Evolutionary conservation across 64 coral and sea anemone genomes (phyloP), one percentile per base, ranked within the genome.

Genomic region (Montipora efflorescens): DNA sequence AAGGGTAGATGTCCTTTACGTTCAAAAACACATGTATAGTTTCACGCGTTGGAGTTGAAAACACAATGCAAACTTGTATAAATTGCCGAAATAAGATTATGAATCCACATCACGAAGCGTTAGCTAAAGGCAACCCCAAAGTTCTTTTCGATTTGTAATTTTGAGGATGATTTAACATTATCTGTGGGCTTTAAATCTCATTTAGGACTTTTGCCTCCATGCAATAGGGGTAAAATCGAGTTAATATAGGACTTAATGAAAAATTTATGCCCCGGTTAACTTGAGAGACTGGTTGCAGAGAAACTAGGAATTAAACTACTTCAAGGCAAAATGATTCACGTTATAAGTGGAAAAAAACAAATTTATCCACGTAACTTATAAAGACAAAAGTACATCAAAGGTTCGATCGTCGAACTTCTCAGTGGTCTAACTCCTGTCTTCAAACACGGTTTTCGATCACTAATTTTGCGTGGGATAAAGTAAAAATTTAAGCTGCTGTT

Each of bases 191-290:
- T 86, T 86, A 52, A 71, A 70, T 47, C 44, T 23, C 62, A 72
- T 86, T 86, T 71, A 71, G 7, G 66, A 8, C 66, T 15, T 50
- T 70, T 86, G 82, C 66, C 46, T 86, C 66, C 82, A 21, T 47
- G 82, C 82, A 86, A 71, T 86, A 18, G 66, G 49, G 71, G 50
- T 86, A 86, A 86, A 86, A 69, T 72, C 82, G 19, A 71, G 46
- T 72, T 86, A 86, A 86, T 86, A 68, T 46, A 86, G 8, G 45
- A 22, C 59, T 86, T 86, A 86, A 86, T 86, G 66, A 86, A 86
- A 86, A 86, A 86, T 86, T 48, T 70, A 86, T 71, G 47, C 20
- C 82, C 82, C 36, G 36, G 36, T 36, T 36, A 36, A 66, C 71
- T 86, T 7, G 21, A 86, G 82, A 72, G 49, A 86, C 44, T 71